Base-by-base conservation (phyloP, 2,797 vertebrate species). In the Synanceia verrucosa region DNA sequence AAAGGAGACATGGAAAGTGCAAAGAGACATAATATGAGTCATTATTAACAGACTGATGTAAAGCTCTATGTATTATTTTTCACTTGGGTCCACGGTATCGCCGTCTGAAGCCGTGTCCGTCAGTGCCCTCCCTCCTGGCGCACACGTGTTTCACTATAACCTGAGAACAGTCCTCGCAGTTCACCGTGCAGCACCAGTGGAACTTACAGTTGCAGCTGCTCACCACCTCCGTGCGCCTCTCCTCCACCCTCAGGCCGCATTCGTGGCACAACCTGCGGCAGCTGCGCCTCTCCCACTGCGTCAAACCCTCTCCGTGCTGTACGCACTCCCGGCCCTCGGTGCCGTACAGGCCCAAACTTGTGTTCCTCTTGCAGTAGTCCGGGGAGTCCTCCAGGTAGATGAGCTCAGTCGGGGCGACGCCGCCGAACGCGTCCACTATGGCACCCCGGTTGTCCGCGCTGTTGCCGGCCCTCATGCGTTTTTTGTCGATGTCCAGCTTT, bases 171-270 rank as follows among this genome's bases (percentile, higher is more conserved):
- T 96, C 94, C 24, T 98, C 96, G 44, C 98, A 99, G 70, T 94
- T 93, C 72, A 99, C 98, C 0, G 92, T 96, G 86, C 98, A 99
- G 88, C 98, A 99, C 98, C 98, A 99, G 79, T 97, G 96, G 89
- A 99, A 99, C 67, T 94, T 97, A 91, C 98, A 99, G 90, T 99
- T 96, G 88, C 98, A 99, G 91, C 96, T 98, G 88, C 91, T 94
- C 68, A 94, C 90, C 2, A 94, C 93, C 85, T 98, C 96, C 0
- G 89, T 92, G 83, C 94, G 93, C 63, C 83, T 93, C 89, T 97
- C 96, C 71, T 98, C 96, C 61, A 97, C 96, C 0, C 89, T 89
- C 52, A 98, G 93, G 2, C 97, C 96, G 2, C 98, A 99, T 21
- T 99, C 97, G 0, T 95, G 93, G 75, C 98, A 99, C n/a, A 99